A percentile compares a stretch with the other conserved stretches of the same genome.
phyloP scores from a whole-genome alignment of 2,113 vertebrate species.

The Cygnus buccinator region DNA sequence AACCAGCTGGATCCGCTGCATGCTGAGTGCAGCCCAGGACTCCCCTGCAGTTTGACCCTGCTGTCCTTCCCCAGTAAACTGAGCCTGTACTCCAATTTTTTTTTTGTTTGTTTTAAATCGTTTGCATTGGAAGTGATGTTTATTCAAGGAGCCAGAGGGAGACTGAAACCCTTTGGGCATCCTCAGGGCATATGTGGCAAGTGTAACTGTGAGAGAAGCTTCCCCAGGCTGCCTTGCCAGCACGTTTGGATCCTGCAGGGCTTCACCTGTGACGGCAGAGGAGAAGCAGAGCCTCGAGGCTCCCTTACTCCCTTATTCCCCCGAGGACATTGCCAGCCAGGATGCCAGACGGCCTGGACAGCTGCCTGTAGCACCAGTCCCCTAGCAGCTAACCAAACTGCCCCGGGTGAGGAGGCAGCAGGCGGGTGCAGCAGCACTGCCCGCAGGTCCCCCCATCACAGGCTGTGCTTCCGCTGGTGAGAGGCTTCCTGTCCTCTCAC shows the following conservation, averaged over 20 bases:
- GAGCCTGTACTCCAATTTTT: not conserved
- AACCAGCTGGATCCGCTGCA: not conserved
- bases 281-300: not conserved
- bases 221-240: not conserved
- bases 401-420: not conserved
- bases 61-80: not conserved
- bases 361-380: not conserved
- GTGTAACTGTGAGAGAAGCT: not conserved
- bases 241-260: not conserved
- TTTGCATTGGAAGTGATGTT: not conserved
- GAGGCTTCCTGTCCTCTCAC: not conserved
- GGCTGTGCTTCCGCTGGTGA: not conserved
- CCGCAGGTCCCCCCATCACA: accelerated
- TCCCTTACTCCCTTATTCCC: not conserved
- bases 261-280: not conserved
- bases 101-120: not conserved
- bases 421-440: not conserved
- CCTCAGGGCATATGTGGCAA: not conserved
- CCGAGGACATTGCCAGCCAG: not conserved
- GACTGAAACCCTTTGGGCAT: not conserved
- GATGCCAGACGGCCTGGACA: not conserved
- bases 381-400: not conserved
- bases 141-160: not conserved
- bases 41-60: not conserved
- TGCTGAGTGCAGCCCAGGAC: not conserved